phyloP scores from a whole-genome alignment of 2,888 invertebrate species.

The Ecdyonurus torrentis region DNA sequence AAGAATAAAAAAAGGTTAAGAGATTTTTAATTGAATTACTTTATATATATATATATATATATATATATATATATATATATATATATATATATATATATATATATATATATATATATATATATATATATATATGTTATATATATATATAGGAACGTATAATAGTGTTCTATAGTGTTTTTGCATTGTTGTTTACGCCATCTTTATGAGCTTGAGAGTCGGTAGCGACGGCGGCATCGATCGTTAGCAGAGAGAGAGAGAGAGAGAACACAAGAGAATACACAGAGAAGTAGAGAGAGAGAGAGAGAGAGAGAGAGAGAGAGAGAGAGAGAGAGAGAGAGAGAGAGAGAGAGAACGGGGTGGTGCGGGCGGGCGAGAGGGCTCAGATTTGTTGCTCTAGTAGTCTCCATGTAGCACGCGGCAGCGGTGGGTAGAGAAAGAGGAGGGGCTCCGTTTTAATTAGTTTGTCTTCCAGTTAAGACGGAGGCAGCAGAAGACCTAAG shows the following conservation, averaged over 20 bases:
- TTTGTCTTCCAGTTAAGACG: constrained; percentile 4
- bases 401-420: neutral
- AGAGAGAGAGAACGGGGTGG: neutral
- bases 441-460: constrained; percentile 4
- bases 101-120: too few relatives aligned
- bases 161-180: too few relatives aligned
- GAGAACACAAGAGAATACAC: neutral
- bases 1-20: too few relatives aligned
- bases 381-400: neutral
- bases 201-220: neutral
- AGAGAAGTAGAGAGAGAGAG: neutral
- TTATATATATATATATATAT: too few relatives aligned
- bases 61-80: too few relatives aligned
- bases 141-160: too few relatives aligned
- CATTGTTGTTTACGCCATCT: neutral
- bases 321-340: neutral
- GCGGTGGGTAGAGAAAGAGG: neutral
- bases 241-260: neutral
- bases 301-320: neutral
- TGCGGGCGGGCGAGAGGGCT: neutral
- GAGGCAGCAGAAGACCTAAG: neutral
- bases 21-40: too few relatives aligned
- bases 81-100: too few relatives aligned
- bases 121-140: too few relatives aligned
- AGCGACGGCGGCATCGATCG: neutral